Percentiles rank a stretch among this genome's conserved stretches.
Conservation (phyloP, 2,888 invertebrate genomes). For the Ramazzottius varieornatus region DNA sequence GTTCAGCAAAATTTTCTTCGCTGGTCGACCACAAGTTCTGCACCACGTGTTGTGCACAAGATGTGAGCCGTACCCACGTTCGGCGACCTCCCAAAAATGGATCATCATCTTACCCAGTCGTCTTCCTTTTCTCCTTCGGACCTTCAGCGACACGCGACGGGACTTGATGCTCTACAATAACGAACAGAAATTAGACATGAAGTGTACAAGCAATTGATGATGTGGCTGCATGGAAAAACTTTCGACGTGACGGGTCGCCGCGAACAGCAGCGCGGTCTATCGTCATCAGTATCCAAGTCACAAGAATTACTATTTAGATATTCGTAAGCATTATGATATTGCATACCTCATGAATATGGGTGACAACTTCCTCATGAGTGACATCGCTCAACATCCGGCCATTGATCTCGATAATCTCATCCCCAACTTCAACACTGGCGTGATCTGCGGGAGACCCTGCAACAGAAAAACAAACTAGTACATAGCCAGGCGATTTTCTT, state of each 20-base stretch:
- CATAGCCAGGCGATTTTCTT: constrained; percentile 3
- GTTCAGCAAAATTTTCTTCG: too few species aligned
- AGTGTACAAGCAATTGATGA: too few species aligned
- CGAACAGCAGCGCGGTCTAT: too few species aligned
- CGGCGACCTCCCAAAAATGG: too few species aligned
- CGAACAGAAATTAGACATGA: background rate
- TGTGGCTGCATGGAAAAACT: too few species aligned
- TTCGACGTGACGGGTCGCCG: too few species aligned
- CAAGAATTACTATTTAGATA: too few species aligned
- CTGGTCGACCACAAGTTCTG: too few species aligned
- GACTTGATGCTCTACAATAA: constrained; percentile 1
- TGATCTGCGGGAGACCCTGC: constrained; percentile 66
- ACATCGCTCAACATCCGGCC: constrained; percentile 70
- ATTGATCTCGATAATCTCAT: constrained; percentile 91
- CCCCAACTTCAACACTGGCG: constrained; percentile 69
- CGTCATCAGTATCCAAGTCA: too few species aligned
- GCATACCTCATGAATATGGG: constrained; percentile 73
- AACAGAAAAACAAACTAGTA: constrained; percentile 10
- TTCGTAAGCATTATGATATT: too few species aligned
- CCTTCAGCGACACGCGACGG: background rate
- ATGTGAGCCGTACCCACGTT: too few species aligned
- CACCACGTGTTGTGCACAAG: too few species aligned
- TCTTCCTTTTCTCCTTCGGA: background rate
- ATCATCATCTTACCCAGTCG: background rate
- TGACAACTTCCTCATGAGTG: constrained; percentile 67